Evolutionary conservation across 2,888 invertebrate species (phyloP).

Genomic region (Noctua pronuba): DNA sequence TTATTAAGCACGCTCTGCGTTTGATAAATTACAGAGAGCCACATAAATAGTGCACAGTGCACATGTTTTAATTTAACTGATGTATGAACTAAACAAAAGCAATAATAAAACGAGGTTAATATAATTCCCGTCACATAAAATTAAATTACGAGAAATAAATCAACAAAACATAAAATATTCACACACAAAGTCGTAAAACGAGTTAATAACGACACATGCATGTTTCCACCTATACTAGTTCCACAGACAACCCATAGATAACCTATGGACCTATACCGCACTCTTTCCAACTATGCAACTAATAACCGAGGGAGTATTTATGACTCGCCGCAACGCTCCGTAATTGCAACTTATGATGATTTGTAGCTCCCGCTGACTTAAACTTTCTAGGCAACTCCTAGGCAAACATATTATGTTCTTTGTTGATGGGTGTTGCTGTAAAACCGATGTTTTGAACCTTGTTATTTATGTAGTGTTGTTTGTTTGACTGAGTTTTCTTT

Average conservation of each 20-base stretch:
- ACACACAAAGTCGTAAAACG: slow-evolving; percentile 25
- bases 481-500: slow-evolving; percentile 6
- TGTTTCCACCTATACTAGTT: slow-evolving; percentile 45
- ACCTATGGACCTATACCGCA: slow-evolving; percentile 68
- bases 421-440: slow-evolving; percentile 59
- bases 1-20: slow-evolving; percentile 13
- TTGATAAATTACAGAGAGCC: slow-evolving; percentile 33
- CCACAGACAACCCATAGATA: slow-evolving; percentile 68
- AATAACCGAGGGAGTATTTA: slow-evolving; percentile 83
- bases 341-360: slow-evolving; percentile 88
- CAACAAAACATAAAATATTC: slow-evolving; percentile 28
- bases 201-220: slow-evolving; percentile 43
- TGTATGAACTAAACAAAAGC: slow-evolving; percentile 9
- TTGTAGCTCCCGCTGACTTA: slow-evolving; percentile 79
- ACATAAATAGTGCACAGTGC: slow-evolving; percentile 20
- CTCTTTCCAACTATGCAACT: slow-evolving; percentile 86
- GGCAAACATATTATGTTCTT: slow-evolving; percentile 58
- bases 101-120: slow-evolving; percentile 18
- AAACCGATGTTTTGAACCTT: slow-evolving; percentile 41
- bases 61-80: slow-evolving; percentile 8
- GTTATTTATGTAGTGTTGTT: slow-evolving; percentile 37
- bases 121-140: background rate
- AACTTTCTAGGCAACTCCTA: slow-evolving; percentile 73
- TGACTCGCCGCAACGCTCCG: slow-evolving; percentile 74
- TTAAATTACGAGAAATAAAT: slow-evolving; percentile 18